Conservation (phyloP, 2,888 invertebrate species). For the Melieria omissa region DNA sequence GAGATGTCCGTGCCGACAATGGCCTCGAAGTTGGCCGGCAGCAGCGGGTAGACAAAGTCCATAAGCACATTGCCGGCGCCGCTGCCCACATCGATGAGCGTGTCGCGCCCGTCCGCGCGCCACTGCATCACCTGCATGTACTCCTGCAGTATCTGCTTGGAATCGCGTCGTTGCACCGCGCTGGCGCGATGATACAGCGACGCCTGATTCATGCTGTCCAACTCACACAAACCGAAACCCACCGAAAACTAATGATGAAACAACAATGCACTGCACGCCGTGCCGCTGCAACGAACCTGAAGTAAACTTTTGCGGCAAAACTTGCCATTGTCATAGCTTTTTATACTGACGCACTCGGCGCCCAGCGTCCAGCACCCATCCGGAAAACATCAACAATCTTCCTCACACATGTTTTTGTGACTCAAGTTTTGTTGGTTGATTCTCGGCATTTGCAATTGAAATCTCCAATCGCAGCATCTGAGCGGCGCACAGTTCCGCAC, state of each 20-base stretch:
- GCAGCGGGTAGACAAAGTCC: conserved; percentile 72
- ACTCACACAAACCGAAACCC: background rate
- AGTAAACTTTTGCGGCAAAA: no score
- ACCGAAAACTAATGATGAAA: background rate
- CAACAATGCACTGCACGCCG: no score
- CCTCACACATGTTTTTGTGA: no score
- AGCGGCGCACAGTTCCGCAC: no score
- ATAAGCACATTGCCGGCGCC: conserved; percentile 79
- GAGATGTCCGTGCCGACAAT: conserved; percentile 78
- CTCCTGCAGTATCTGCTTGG: conserved; percentile 74
- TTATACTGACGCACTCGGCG: no score
- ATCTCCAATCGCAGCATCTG: no score
- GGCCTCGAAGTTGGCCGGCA: conserved; percentile 70
- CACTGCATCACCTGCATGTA: conserved; percentile 72
- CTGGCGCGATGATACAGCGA: conserved; percentile 77
- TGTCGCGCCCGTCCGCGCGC: conserved; percentile 68
- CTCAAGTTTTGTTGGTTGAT: no score
- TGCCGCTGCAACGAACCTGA: no score
- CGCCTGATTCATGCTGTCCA: conserved; percentile 71
- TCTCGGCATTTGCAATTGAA: no score
- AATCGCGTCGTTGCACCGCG: conserved; percentile 76
- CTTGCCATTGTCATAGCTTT: no score
- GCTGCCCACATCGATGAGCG: conserved; percentile 78
- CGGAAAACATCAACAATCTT: no score
- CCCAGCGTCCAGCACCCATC: no score